Evolutionary conservation across 2,113 vertebrate genomes (phyloP), one percentile per base, ranked within the genome.

Genomic region (Hippoglossus stenolepis): DNA sequence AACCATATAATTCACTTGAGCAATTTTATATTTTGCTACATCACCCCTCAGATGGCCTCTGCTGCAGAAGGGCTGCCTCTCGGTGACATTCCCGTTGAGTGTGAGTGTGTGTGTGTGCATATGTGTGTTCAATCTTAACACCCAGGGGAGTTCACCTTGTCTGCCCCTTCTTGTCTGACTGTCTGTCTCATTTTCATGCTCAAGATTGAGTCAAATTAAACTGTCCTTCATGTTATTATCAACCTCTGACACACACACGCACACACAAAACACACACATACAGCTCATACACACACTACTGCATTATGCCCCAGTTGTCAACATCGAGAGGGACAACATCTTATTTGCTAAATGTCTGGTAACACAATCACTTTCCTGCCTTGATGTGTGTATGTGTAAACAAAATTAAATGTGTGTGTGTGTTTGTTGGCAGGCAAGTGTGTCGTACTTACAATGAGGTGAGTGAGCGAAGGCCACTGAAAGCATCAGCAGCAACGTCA

Each of bases 381-480:
- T 73, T 73, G 70, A 38, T 77, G 76, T 67, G 70, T 68, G 67
- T 59, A 20, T 35, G 35, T 62, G 56, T 61, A 10, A 43, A 43
- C 40, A 3, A 43, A 43, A 10, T 38, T 1, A 38, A 14, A 51
- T 51, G 49, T 18, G 4, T 51, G 49, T 31, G 31, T 7, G 5
- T 31, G 31, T n/a, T 2, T 11, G n/a, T 28, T 53, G 28, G 43
- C 62, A 38, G 78, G 64, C 49, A 24, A 28, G 10, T 21, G 59
- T 76, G 75, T 71, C 63, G 60, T 78, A 99, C 98, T 99, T 95
- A 99, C 98, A 99, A 91, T 0, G 98, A 99, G 17, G 96, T 97
- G 92, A 99, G 97, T 3, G 96, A 98, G 79, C 97, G 97, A 81
- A 99, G 95, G 85, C 98, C 98, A 59, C 94, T 97, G 94, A 99